phyloP scores from a whole-genome alignment of 2,888 invertebrate genomes.

The Blomia tropicalis region DNA sequence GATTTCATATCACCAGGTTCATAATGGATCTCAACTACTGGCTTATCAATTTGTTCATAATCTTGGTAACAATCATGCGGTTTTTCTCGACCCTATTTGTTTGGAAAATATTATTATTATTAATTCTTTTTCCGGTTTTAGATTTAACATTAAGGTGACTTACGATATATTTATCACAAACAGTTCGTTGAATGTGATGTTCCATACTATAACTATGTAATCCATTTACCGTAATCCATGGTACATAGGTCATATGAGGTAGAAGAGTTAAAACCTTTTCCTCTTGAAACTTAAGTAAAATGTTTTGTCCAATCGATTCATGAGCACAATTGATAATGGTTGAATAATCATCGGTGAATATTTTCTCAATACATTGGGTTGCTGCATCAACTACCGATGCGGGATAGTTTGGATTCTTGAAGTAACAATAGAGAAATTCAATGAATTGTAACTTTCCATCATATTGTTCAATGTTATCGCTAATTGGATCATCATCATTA shows the following conservation, averaged over 20 bases:
- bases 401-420: not conserved
- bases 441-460: conserved; percentile 16
- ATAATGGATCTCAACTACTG: conserved; percentile 11
- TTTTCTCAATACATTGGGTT: not conserved
- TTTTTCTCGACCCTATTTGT: conserved; percentile 5
- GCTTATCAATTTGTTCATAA: not conserved
- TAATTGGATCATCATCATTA: conserved; percentile 10
- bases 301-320: not conserved
- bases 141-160: not conserved
- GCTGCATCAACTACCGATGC: not conserved
- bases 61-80: conserved; percentile 16
- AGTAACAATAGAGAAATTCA: conserved; percentile 20
- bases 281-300: not conserved
- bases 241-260: conserved; percentile 13
- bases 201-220: conserved; percentile 11
- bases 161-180: conserved; percentile 19
- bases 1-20: conserved; percentile 7
- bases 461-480: not conserved
- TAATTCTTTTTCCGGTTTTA: not conserved
- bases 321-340: conserved; percentile 4
- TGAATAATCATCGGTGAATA: not conserved
- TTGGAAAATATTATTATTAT: not conserved
- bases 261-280: not conserved
- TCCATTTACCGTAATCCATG: conserved; percentile 18
- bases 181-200: conserved; percentile 11